Percentiles rank a stretch among this genome's conserved stretches.
These are phyloP conservation scores for Uloborus diversus DNA, from an alignment of 1,140 invertebrate genomes.

Conservation along the genomic window DNA sequence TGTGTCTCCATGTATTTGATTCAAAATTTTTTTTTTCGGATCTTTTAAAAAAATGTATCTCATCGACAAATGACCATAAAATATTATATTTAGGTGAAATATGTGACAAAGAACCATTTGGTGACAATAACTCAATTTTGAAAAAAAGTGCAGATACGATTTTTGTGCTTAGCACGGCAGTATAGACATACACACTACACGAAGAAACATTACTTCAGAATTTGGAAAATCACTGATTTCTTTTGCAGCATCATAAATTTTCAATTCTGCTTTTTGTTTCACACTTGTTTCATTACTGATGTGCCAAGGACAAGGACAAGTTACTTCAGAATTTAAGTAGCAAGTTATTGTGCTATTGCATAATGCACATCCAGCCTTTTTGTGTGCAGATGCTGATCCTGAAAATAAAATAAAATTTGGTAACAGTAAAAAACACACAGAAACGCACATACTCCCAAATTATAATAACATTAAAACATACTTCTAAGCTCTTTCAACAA, in stretches of 20 bases:
- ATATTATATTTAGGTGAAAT: too few relatives aligned
- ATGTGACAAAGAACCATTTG: too few relatives aligned
- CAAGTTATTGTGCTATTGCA: conserved; percentile 18
- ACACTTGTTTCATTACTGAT: background rate
- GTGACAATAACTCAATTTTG: too few relatives aligned
- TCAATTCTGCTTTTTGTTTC: conserved; percentile 1
- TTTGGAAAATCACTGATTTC: conserved; percentile 3
- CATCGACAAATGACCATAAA: too few relatives aligned
- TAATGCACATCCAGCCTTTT: conserved; percentile 1
- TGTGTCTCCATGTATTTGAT: too few relatives aligned
- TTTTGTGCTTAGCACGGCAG: too few relatives aligned
- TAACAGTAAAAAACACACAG: background rate
- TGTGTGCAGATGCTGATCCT: background rate
- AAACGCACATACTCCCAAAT: background rate
- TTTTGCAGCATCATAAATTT: conserved; percentile 1
- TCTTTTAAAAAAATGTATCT: background rate
- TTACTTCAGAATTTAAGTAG: background rate
- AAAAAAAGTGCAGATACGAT: too few relatives aligned
- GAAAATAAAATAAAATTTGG: background rate
- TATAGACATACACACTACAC: background rate
- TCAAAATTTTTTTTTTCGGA: background rate
- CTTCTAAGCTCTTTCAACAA: background rate
- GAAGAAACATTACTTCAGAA: background rate
- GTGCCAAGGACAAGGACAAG: background rate
- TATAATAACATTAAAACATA: background rate